Conservation (phyloP, 2,113 vertebrate species). For the Pelecanoides urinatrix region DNA sequence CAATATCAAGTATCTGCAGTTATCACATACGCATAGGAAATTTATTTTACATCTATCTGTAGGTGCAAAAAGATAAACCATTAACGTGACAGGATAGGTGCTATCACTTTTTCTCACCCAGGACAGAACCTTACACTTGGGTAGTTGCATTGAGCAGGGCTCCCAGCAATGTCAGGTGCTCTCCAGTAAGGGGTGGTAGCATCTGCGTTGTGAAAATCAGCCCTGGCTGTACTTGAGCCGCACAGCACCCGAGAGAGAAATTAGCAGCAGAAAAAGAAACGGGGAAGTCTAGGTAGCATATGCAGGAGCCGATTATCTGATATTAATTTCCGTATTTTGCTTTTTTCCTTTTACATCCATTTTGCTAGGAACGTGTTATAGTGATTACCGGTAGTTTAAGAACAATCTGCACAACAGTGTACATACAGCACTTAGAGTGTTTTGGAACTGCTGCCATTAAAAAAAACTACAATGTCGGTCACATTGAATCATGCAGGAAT, state of each 20-base stretch:
- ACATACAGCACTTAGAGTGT: not conserved
- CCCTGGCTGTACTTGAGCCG: not conserved
- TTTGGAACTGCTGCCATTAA: not conserved
- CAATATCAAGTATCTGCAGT: not conserved
- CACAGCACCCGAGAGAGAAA: accelerated
- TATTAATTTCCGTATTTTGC: not conserved
- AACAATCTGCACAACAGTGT: not conserved
- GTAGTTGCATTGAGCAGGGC: not conserved
- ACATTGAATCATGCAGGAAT: not conserved
- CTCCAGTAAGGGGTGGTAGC: constrained; percentile 8
- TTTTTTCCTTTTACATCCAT: not conserved
- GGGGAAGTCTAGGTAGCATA: not conserved
- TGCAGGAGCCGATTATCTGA: not conserved
- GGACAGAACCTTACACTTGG: not conserved
- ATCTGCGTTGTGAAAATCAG: not conserved
- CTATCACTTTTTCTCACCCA: not conserved
- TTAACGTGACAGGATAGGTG: not conserved
- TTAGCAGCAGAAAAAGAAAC: not conserved
- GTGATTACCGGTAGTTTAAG: not conserved
- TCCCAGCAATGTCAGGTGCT: not conserved
- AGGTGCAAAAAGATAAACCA: not conserved
- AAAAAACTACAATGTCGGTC: not conserved
- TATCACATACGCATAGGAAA: not conserved
- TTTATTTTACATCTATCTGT: not conserved
- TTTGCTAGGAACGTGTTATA: not conserved